Evolutionary conservation across 2,113 vertebrate species (phyloP).

Genomic region (Formicarius rufipectus): DNA sequence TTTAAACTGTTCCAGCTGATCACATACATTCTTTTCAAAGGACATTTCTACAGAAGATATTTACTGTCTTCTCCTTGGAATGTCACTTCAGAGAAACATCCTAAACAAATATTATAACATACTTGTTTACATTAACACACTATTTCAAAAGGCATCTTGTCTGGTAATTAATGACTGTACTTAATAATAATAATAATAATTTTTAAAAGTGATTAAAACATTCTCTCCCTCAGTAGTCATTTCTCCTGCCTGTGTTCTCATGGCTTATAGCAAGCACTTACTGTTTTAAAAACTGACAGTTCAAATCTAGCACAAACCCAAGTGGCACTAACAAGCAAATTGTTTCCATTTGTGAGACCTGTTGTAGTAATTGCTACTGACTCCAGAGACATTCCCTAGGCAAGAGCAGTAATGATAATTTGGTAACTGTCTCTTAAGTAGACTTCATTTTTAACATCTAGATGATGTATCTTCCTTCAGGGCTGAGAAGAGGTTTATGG

Average conservation of each 20-base stretch:
- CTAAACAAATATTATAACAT: not conserved
- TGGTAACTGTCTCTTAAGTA: constrained; percentile 44
- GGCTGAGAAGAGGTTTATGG: constrained; percentile 10
- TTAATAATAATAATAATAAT: not conserved
- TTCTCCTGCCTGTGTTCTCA: not conserved
- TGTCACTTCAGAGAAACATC: not conserved
- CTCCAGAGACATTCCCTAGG: constrained; percentile 41
- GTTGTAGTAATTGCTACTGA: constrained; percentile 56
- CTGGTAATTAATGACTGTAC: not conserved
- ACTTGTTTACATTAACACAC: not conserved
- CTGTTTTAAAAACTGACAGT: constrained; percentile 38
- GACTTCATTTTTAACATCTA: constrained; percentile 29
- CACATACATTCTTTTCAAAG: not conserved
- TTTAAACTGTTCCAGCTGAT: not conserved
- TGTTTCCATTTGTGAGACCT: constrained; percentile 59
- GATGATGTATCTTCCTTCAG: constrained; percentile 33
- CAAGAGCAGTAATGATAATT: constrained; percentile 47
- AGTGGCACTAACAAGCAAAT: constrained; percentile 56
- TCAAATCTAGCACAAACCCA: constrained; percentile 39
- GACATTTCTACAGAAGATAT: not conserved
- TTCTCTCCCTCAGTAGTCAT: not conserved
- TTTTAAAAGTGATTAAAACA: not conserved
- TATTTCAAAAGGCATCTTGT: not conserved
- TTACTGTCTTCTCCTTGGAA: not conserved
- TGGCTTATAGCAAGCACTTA: not conserved